A percentile compares a stretch with the other conserved stretches of the same genome.
Evolutionary conservation across 1,140 invertebrate species (phyloP).

Genomic region (Drosophila mojavensis): DNA sequence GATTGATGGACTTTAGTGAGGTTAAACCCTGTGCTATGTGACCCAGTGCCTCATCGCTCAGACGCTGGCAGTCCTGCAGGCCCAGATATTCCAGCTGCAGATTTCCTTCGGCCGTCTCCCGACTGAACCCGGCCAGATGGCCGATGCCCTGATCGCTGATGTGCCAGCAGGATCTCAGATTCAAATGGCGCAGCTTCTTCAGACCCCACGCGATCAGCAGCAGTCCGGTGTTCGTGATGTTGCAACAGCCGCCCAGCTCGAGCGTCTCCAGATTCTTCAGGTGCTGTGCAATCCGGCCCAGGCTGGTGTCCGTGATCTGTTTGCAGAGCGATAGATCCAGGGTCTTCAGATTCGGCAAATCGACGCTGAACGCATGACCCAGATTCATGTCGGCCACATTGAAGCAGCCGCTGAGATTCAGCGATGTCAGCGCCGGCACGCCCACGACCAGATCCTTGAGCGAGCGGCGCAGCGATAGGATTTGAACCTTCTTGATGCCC

Average conservation of each 20-base stretch:
- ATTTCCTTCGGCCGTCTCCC: conserved; percentile 88
- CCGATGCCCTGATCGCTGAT: conserved; percentile 95
- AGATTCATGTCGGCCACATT: conserved; percentile 94
- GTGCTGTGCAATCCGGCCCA: conserved; percentile 92
- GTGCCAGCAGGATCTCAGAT: conserved; percentile 95
- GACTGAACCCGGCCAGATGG: conserved; percentile 91
- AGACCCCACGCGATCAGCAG: conserved; percentile 93
- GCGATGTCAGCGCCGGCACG: conserved; percentile 92
- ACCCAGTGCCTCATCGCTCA: conserved; percentile 95
- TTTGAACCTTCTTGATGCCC: conserved; percentile 94
- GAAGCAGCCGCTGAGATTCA: conserved; percentile 96
- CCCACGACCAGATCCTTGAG: conserved; percentile 94
- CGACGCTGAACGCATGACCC: conserved; percentile 90
- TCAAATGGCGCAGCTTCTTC: conserved; percentile 92
- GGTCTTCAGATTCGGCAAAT: conserved; percentile 89
- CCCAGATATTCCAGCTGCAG: conserved; percentile 92
- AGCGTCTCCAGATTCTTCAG: conserved; percentile 94
- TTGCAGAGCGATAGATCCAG: conserved; percentile 97
- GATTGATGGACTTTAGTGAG: conserved; percentile 91
- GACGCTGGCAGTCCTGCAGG: conserved; percentile 96
- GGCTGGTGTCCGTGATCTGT: conserved; percentile 94
- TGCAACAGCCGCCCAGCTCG: conserved; percentile 95
- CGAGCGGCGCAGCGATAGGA: conserved; percentile 93
- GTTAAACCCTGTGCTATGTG: conserved; percentile 92
- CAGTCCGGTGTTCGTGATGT: conserved; percentile 94